Percentiles rank a stretch among this genome's conserved stretches.
phyloP scores from a whole-genome alignment of 2,888 invertebrate species.

The Andrena bucephala region DNA sequence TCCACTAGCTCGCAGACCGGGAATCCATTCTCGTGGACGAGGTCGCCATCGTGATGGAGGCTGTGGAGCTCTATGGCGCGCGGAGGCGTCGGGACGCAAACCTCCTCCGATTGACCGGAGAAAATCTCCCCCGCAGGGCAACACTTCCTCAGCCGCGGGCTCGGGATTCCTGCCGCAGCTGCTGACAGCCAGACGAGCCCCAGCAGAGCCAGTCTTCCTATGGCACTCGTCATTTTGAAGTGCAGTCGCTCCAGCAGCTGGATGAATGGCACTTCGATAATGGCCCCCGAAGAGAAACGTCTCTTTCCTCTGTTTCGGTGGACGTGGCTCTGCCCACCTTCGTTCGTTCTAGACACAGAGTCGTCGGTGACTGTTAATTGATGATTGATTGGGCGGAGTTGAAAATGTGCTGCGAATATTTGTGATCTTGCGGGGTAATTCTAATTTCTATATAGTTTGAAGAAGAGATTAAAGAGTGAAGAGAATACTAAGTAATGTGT shows the following conservation, averaged over 20 bases:
- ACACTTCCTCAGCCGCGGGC: slow-evolving; percentile 52
- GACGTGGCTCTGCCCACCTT: background rate
- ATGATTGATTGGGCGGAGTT: too few species aligned
- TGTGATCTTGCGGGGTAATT: too few species aligned
- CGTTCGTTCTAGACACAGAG: background rate
- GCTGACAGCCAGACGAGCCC: slow-evolving; percentile 2
- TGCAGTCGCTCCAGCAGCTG: background rate
- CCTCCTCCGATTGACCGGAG: slow-evolving; percentile 23
- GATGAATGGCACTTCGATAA: background rate
- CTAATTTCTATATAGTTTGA: too few species aligned
- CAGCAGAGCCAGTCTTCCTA: slow-evolving; percentile 6
- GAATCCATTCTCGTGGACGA: slow-evolving; percentile 19
- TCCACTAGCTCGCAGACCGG: slow-evolving; percentile 57
- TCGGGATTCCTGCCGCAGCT: background rate
- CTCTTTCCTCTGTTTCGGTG: background rate
- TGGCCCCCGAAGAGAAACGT: background rate
- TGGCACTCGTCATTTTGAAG: slow-evolving; percentile 17
- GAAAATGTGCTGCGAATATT: too few species aligned
- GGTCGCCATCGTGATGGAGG: background rate
- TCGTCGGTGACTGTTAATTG: background rate
- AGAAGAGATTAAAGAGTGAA: too few species aligned
- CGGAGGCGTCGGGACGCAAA: slow-evolving; percentile 31
- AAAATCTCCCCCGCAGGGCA: slow-evolving; percentile 69
- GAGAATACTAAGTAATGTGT: too few species aligned
- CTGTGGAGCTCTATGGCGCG: slow-evolving; percentile 31